Conservation (phyloP, 2,113 vertebrate genomes). For the Dromas ardeola region DNA sequence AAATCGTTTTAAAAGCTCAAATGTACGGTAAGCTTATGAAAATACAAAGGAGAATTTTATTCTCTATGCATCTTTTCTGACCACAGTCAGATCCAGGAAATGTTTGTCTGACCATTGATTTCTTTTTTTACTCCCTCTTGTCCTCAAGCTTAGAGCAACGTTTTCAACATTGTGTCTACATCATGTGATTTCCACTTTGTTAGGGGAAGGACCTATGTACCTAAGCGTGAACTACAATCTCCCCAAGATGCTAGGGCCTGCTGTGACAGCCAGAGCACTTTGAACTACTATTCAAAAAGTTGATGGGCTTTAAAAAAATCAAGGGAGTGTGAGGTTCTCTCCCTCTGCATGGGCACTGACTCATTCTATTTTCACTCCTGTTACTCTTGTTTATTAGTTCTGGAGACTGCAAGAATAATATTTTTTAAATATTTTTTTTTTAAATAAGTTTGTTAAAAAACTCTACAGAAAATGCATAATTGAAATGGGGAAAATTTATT, state of each 20-base stretch:
- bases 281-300: background rate
- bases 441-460: background rate
- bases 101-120: background rate
- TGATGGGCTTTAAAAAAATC: background rate
- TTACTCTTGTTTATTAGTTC: background rate
- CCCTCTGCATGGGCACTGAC: background rate
- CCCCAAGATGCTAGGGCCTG: background rate
- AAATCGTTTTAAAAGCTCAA: background rate
- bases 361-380: background rate
- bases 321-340: background rate
- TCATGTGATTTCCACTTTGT: background rate
- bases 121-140: background rate
- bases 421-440: too few relatives aligned
- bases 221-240: background rate
- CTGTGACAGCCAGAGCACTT: background rate
- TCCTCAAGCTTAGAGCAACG: rapidly evolving
- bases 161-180: background rate
- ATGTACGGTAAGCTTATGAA: background rate
- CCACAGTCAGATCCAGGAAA: background rate
- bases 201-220: background rate
- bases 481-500: background rate
- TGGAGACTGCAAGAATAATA: background rate
- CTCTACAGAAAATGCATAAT: background rate
- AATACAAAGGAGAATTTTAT: background rate
- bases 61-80: background rate